phyloP scores from a whole-genome alignment of 2,113 vertebrate species.

The Chloropsis cyanopogon region DNA sequence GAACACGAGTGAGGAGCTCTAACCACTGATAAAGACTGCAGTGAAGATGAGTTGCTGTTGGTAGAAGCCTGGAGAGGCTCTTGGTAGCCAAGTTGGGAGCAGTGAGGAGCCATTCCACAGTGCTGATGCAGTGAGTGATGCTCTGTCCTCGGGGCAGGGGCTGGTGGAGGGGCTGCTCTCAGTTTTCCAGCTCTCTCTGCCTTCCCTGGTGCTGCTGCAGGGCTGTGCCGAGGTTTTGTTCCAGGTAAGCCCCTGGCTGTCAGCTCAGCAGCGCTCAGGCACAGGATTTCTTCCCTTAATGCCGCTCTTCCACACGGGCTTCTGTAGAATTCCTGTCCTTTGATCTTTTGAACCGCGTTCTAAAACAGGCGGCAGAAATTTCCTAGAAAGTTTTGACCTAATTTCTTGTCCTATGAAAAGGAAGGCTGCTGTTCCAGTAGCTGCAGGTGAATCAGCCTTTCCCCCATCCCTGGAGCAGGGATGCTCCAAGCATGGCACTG shows the following conservation, averaged over 20 bases:
- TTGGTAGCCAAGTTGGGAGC: not conserved
- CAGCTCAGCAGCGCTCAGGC: not conserved
- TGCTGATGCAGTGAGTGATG: not conserved
- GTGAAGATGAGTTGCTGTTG: not conserved
- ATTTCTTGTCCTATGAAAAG: not conserved
- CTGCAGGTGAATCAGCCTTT: not conserved
- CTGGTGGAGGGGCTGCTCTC: not conserved
- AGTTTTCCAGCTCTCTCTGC: not conserved
- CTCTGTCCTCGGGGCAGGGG: not conserved
- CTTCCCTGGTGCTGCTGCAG: not conserved
- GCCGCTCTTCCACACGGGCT: not conserved
- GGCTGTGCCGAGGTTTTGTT: not conserved
- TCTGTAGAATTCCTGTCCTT: constrained; percentile 3
- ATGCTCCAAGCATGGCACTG: not conserved
- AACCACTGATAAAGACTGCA: not conserved
- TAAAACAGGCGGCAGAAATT: not conserved
- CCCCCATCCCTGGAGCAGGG: not conserved
- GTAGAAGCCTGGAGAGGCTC: not conserved
- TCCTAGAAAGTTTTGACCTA: constrained; percentile 61
- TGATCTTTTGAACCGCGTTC: not conserved
- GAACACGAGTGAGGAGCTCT: not conserved
- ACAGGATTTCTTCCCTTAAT: not conserved
- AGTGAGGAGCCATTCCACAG: not conserved
- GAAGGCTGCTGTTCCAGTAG: not conserved
- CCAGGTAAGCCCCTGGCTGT: not conserved